These are phyloP conservation scores for Plebejus anna DNA, from an alignment of 2,888 invertebrate genomes.

Conservation along the genomic window DNA sequence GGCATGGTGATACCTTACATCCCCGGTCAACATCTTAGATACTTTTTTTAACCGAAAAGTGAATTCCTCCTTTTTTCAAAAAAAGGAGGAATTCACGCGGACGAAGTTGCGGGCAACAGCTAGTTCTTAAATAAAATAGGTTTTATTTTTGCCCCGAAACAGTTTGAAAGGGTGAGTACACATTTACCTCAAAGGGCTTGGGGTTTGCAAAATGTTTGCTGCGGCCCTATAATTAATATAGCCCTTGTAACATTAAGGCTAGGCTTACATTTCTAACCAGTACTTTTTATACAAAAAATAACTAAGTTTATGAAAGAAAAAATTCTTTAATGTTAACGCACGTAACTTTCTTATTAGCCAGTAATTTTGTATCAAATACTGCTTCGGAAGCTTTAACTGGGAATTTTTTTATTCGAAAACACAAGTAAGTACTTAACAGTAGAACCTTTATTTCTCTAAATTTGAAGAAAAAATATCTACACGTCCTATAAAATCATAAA, in stretches of 20 bases:
- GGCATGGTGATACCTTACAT: no score
- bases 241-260: conserved; percentile 26
- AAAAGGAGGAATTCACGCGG: no score
- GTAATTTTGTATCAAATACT: no score
- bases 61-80: no score
- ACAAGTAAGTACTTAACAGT: no score
- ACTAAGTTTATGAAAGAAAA: background rate
- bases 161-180: conserved; percentile 22
- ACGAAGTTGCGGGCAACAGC: no score
- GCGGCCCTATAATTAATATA: conserved; percentile 23
- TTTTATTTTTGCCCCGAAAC: conserved; percentile 4
- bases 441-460: no score
- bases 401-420: no score
- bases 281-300: background rate
- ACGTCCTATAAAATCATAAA: background rate
- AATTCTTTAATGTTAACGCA: background rate
- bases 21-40: no score
- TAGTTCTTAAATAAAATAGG: conserved; percentile 9
- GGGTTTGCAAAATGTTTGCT: conserved; percentile 18
- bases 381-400: no score
- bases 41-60: no score
- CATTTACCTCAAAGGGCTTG: conserved; percentile 25
- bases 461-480: background rate
- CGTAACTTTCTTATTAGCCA: background rate
- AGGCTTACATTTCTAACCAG: background rate